Percentiles rank a stretch among this genome's conserved stretches.
phyloP scores from a whole-genome alignment of 2,797 vertebrate species.

The Melanotaenia maccullochi region DNA sequence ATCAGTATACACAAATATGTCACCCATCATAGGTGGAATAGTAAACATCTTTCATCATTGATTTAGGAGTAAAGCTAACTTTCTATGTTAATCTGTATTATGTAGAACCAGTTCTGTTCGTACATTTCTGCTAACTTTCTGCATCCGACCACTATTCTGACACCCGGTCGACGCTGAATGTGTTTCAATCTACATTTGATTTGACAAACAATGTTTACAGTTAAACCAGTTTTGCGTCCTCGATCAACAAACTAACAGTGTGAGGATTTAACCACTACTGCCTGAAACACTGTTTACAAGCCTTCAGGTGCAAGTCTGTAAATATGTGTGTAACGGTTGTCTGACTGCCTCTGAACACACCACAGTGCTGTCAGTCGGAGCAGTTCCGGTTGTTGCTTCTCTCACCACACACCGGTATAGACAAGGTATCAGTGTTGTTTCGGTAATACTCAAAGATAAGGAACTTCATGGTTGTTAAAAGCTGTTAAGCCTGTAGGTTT shows the following conservation, averaged over 20 bases:
- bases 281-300: not conserved
- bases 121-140: constrained; percentile 4
- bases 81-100: constrained; percentile 20
- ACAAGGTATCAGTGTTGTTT: constrained; percentile 13
- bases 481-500: not conserved
- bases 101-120: not conserved
- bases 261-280: not conserved
- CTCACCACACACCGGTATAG: not conserved
- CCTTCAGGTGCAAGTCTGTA: constrained; percentile 3
- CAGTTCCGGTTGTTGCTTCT: not conserved
- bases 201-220: not conserved
- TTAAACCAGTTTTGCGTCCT: not conserved
- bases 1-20: constrained; percentile 22
- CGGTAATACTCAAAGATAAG: constrained; percentile 13
- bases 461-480: constrained; percentile 14
- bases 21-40: constrained; percentile 12
- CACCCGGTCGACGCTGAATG: not conserved
- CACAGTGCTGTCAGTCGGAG: no score
- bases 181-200: not conserved
- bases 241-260: not conserved
- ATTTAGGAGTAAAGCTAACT: not conserved
- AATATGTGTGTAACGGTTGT: not conserved
- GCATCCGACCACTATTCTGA: not conserved
- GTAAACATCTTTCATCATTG: constrained; percentile 1
- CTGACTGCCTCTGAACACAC: not conserved